Conservation (phyloP, 2,113 vertebrate genomes). For the Hirundichthys speculiger region DNA sequence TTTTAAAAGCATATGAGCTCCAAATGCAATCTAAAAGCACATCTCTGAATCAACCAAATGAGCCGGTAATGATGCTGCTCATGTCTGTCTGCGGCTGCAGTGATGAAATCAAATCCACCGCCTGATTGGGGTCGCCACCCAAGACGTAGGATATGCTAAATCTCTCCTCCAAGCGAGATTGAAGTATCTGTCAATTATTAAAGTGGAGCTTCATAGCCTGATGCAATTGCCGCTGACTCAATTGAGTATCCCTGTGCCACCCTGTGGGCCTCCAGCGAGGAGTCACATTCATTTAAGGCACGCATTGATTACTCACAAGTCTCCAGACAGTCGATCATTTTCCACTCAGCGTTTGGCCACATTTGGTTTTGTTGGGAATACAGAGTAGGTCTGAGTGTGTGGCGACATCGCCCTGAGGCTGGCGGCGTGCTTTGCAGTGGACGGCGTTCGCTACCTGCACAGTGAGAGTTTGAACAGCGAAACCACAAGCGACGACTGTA, state of each 20-base stretch:
- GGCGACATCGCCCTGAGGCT: background rate
- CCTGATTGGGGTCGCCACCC: slow-evolving; percentile 79
- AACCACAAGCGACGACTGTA: too few species aligned
- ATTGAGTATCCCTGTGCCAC: slow-evolving; percentile 32
- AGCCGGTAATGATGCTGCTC: slow-evolving; percentile 53
- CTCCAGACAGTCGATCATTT: slow-evolving; percentile 58
- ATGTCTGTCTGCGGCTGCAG: slow-evolving; percentile 31
- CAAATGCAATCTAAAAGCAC: background rate
- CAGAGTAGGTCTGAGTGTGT: slow-evolving; percentile 21
- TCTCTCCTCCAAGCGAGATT: slow-evolving; percentile 54
- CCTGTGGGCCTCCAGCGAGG: slow-evolving; percentile 11
- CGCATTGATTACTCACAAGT: slow-evolving; percentile 62
- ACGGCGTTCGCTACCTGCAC: background rate
- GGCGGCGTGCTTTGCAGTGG: slow-evolving; percentile 7
- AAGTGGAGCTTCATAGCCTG: slow-evolving; percentile 55
- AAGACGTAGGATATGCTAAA: slow-evolving; percentile 68
- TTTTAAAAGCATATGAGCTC: slow-evolving; percentile 1
- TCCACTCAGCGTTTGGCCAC: slow-evolving; percentile 30
- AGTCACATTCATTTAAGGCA: slow-evolving; percentile 64
- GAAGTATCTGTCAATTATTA: slow-evolving; percentile 70
- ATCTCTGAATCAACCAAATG: slow-evolving; percentile 61
- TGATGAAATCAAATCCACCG: slow-evolving; percentile 59
- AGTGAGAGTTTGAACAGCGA: background rate
- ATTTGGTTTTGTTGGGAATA: slow-evolving; percentile 36
- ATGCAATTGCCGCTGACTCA: slow-evolving; percentile 38